phyloP scores from a whole-genome alignment of 2,113 vertebrate species.

The Dicrurus megarhynchus region DNA sequence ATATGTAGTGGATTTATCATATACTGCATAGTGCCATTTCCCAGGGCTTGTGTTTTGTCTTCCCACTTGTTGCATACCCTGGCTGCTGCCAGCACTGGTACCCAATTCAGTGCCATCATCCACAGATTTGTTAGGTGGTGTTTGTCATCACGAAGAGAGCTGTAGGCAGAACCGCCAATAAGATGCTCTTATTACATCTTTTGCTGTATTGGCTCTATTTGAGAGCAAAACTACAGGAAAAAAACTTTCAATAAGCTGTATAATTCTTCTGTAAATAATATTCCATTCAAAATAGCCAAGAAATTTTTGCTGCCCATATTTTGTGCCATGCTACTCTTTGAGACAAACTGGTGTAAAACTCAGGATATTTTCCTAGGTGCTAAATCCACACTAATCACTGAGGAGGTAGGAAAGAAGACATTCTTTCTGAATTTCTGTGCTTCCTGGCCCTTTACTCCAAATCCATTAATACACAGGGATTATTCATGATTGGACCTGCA shows the following conservation, averaged over 20 bases:
- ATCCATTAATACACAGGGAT: slow-evolving; percentile 11
- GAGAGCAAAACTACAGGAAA: not conserved
- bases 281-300: not conserved
- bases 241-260: not conserved
- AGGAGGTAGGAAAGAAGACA: not conserved
- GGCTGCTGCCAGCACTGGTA: not conserved
- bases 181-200: not conserved
- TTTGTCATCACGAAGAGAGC: not conserved
- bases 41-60: not conserved
- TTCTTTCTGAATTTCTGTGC: not conserved
- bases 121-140: not conserved
- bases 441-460: slow-evolving; percentile 22
- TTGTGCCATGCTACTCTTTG: not conserved
- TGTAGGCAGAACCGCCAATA: not conserved
- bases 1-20: not conserved
- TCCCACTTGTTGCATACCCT: not conserved
- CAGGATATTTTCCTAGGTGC: not conserved
- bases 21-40: not conserved
- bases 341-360: not conserved
- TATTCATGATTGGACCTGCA: not conserved
- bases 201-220: not conserved
- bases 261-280: not conserved
- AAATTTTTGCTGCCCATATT: not conserved
- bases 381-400: not conserved
- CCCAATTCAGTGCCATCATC: not conserved